Base-by-base conservation (phyloP, 2,888 invertebrate species). In the Chloroclystis v-ata region DNA sequence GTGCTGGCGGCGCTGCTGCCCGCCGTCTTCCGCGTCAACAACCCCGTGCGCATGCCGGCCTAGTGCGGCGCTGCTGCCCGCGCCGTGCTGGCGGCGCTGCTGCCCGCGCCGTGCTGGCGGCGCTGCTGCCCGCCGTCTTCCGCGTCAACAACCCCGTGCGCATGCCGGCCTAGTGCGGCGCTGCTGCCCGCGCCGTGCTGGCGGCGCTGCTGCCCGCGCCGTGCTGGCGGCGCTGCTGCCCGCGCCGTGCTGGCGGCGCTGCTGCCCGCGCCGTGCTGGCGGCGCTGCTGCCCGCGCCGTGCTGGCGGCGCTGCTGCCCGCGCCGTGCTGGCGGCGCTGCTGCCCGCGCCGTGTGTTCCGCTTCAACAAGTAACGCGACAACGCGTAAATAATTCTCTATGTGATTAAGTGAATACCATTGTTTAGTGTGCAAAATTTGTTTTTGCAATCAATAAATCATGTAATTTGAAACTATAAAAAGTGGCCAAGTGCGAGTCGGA, bases 31-130 rank as follows among this genome's bases (percentile, higher is more conserved):
- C 91, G 97, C 54, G 92, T 97, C 29, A 96, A 97, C n/a, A 98
- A 97, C 89, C 97, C 98, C 2, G 91, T 98, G 64, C 92, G 95
- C 82, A 96, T 99, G 95, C 97, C 99, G 80, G 99, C 99, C 89
- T 96, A 97, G 90, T 94, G 95, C 6, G 95, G 97, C 0, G 95
- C 93, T 96, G 80, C 88, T 96, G 55, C 95, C 95, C 83, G 98
- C 94, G 95, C 6, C 95, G 97, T 0, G 75, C 89, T 97, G 42
- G 71, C 74, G 26, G 67, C 70, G 45, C 64, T 59, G 41, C 57
- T 72, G 54, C 95, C 81, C 80, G 37, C 10, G 37, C 48, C 65
- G 92, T 93, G 39, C 88, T 98, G 59, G 30, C 92, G 92, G 39
- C 93, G 43, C 95, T 98, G 93, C 89, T 98, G 61, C 97, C 98